Conservation (phyloP, 2,797 vertebrate species). For the Dryobates pubescens region DNA sequence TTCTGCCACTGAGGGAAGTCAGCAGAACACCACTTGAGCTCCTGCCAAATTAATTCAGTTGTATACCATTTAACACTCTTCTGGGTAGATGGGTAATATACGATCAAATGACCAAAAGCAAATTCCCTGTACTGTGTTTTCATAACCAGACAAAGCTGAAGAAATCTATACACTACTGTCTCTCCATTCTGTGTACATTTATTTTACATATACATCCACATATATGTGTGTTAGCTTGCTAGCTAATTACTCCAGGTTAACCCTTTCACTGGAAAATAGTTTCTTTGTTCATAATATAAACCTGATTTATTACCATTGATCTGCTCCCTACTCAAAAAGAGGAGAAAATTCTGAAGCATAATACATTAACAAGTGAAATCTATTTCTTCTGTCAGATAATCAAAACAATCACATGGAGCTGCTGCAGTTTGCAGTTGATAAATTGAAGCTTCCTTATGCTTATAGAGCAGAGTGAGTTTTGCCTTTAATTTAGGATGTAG, state of each 20-base stretch:
- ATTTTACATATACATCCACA: neutral
- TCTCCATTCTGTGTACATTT: neutral
- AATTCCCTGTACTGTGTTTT: neutral
- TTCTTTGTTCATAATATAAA: conserved; percentile 18
- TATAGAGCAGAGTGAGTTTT: conserved; percentile 65
- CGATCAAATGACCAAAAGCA: neutral
- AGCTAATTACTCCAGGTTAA: conserved; percentile 9
- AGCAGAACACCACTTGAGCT: too few relatives aligned
- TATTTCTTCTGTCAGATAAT: conserved; percentile 43
- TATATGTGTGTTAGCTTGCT: neutral
- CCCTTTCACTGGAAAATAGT: neutral
- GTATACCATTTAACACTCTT: neutral
- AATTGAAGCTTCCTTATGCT: conserved; percentile 64
- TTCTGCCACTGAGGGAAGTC: too few relatives aligned
- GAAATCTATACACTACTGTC: neutral
- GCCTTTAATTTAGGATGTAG: conserved; percentile 81
- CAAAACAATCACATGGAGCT: conserved; percentile 45
- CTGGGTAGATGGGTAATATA: neutral
- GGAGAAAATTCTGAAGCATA: neutral
- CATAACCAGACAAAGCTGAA: neutral
- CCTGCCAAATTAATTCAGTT: neutral
- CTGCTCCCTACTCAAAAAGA: neutral
- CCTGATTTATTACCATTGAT: conserved; percentile 4
- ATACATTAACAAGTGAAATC: conserved; percentile 22
- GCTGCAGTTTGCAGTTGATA: conserved; percentile 14